A percentile compares a stretch with the other conserved stretches of the same genome.
Conservation (phyloP, 1,140 invertebrate genomes). For the Paracyclopina nana region DNA sequence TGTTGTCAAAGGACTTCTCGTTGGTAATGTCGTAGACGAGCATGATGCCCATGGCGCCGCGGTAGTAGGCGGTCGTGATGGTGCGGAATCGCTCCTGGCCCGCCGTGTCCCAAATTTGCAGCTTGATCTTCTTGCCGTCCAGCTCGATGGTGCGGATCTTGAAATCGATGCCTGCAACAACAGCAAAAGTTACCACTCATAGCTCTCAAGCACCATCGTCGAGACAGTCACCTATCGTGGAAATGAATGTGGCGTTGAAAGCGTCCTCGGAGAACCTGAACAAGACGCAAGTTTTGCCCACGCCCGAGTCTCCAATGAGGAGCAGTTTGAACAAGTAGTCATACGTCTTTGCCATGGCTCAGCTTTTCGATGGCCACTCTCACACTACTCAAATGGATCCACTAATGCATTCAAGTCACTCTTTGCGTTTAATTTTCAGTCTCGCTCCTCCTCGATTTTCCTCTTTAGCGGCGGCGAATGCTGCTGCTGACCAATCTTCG, state of each 20-base stretch:
- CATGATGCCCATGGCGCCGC: constrained; percentile 37
- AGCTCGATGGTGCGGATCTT: constrained; percentile 97
- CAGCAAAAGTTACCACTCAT: constrained; percentile 25
- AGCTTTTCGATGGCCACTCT: not conserved
- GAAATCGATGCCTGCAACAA: constrained; percentile 97
- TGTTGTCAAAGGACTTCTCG: constrained; percentile 34
- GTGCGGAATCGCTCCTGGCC: constrained; percentile 31
- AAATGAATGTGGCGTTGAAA: constrained; percentile 95
- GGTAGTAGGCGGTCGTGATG: constrained; percentile 30
- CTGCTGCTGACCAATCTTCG: too few species aligned
- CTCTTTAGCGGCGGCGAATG: too few species aligned
- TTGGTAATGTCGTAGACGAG: constrained; percentile 35
- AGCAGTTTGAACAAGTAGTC: constrained; percentile 94
- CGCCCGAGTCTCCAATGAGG: constrained; percentile 91
- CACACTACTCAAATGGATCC: too few species aligned
- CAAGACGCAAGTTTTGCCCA: constrained; percentile 94
- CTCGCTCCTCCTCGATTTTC: too few species aligned
- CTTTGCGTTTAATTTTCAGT: too few species aligned
- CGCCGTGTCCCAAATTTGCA: constrained; percentile 76
- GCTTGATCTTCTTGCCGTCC: constrained; percentile 91
- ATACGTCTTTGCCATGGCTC: constrained; percentile 55
- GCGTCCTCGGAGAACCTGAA: constrained; percentile 96
- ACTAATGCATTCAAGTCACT: too few species aligned
- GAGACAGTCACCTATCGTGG: constrained; percentile 61
- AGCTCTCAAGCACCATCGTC: not conserved